Evolutionary conservation across 2,888 invertebrate genomes (phyloP), one percentile per base, ranked within the genome.

Genomic region (Mesorhabditis spiculigera): DNA sequence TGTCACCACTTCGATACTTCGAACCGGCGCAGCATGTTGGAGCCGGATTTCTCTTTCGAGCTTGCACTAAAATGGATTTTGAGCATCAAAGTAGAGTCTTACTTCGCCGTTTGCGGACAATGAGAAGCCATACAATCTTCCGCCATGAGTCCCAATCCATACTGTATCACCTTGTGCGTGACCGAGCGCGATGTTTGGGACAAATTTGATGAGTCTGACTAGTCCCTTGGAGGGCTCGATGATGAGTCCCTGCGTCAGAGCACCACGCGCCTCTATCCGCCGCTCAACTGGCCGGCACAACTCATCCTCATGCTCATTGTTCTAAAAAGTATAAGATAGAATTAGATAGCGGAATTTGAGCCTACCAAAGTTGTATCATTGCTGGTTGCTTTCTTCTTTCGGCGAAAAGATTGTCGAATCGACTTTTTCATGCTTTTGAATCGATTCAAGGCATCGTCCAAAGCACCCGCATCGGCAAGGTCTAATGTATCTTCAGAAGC

Each of bases 401-500:
- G 90, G 68, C 97, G 90, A 88, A 98, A 97, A 4, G 96, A 96
- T 87, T 98, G 96, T 71, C 98, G 89, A 68, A 98, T 88, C 0
- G 96, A 96, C 86, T 98, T 97, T 86, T 97, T 98, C 87, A 98
- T 94, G 0, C 95, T 95, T 87, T 97, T 97, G 77, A 95, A 90
- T 5, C 75, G 73, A 43, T 75, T 77, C 58, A 68, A 95, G 42
- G 75, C 73, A 28, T 73, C 75, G 65, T 93, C 92, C 10, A 93
- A 92, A 83, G 95, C 95, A 5, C 93, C 94, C 4, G 93, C 91
- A 28, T 94, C 94, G 44, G 93, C 92, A 78, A 93, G 89, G 89
- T 95, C 93, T 93, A 77, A 4, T 77, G 71, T 74, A 10, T 61
- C 64, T n/a, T 70, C 66, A 43, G 75, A 8, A 78, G 63, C 16